A percentile compares a stretch with the other conserved stretches of the same genome.
Evolutionary conservation across 2,113 vertebrate genomes (phyloP).

Genomic region (Mesitornis unicolor): DNA sequence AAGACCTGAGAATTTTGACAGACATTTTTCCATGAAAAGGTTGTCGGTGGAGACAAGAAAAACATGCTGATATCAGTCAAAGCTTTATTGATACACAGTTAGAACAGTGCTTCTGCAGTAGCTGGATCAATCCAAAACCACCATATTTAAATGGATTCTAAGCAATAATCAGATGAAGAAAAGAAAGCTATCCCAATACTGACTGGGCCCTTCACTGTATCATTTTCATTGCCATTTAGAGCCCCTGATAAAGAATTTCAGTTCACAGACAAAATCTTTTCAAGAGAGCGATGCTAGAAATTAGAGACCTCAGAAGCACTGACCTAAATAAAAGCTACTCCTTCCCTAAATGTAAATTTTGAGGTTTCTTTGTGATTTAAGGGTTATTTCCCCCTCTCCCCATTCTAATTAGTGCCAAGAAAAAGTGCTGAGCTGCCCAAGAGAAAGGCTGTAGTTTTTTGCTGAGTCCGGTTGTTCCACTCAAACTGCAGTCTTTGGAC

Average conservation of each 20-base stretch:
- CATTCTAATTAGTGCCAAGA: neutral
- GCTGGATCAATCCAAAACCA: neutral
- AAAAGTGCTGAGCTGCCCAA: neutral
- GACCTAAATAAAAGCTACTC: slow-evolving; percentile 13
- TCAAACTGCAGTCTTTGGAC: neutral
- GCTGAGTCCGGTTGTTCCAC: neutral
- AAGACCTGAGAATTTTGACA: neutral
- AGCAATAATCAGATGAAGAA: neutral
- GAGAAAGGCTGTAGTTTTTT: neutral
- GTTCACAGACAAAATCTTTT: slow-evolving; percentile 7
- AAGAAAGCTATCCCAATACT: neutral
- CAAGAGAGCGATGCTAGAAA: neutral
- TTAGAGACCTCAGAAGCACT: neutral
- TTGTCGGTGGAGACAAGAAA: neutral
- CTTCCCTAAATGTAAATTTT: neutral
- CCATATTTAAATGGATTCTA: neutral
- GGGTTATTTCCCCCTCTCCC: neutral
- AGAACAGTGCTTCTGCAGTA: neutral
- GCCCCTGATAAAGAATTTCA: neutral
- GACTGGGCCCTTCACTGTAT: neutral
- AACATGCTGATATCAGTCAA: neutral
- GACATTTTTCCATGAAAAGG: neutral
- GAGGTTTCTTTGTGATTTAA: slow-evolving; percentile 13
- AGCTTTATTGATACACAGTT: neutral
- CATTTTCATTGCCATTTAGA: neutral